Evolutionary conservation across 2,888 invertebrate genomes (phyloP), one percentile per base, ranked within the genome.

Genomic region (Dryomyza anilis): DNA sequence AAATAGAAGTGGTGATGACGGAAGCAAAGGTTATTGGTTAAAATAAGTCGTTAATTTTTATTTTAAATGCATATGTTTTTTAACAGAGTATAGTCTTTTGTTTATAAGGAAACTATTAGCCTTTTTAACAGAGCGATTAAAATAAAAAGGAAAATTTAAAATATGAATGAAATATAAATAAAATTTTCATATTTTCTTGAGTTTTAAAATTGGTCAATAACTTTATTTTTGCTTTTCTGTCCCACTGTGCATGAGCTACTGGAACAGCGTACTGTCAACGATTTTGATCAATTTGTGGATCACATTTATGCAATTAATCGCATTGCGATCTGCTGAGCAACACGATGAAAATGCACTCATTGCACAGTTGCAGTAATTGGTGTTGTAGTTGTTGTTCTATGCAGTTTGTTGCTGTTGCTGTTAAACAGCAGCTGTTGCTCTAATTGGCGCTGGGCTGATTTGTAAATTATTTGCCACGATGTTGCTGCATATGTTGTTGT

Each of bases 231-330:
- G n/a, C 50, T 16, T 53, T 33, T 43, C n/a, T n/a, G 25, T 4
- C 10, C 21, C 45, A 57, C 57, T 53, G 53, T 53, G 30, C 33
- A 30, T 12, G 12, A 52, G 33, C 33, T 33, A 7, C 1, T 43
- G 21, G 25, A 10, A 33, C 33, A 33, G 29, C 33, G 30, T 19
- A 21, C 19, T 33, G 30, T 29, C 30, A 21, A 25, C 43, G 16
- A 16, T 43, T n/a, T 5, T 36, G 57, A 43, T 57, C 43, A 39
- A 57, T 57, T 57, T 25, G 57, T 56, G 56, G 19, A 23, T 14
- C 39, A 39, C 19, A 39, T 25, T 56, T 36, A 56, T 39, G 25
- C 57, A 57, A 57, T 57, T 57, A 21, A 48, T 25, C 21, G 25
- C 48, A 21, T 48, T 48, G 12, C 48, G 23, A 48, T 23, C 50